phyloP scores from a whole-genome alignment of 2,113 vertebrate genomes.

The Gopherus evgoodei region DNA sequence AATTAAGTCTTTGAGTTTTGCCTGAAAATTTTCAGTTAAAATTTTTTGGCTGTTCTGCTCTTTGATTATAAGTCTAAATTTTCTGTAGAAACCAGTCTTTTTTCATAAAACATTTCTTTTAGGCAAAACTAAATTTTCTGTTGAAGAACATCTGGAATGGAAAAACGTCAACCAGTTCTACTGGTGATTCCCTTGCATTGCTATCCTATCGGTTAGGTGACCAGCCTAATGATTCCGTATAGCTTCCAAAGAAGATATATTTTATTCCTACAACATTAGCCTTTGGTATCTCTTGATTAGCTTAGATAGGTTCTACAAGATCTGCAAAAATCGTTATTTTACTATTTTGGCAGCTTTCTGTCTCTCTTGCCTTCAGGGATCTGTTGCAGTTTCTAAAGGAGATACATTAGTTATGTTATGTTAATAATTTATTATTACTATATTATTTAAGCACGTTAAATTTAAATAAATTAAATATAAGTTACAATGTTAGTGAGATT shows the following conservation, averaged over 20 bases:
- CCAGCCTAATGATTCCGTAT: background rate
- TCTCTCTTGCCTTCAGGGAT: constrained; percentile 22
- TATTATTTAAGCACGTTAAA: background rate
- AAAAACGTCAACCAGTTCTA: background rate
- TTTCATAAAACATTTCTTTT: background rate
- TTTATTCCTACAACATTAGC: background rate
- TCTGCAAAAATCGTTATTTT: background rate
- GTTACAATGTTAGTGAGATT: background rate
- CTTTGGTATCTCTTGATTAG: constrained; percentile 2
- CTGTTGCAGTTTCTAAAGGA: constrained; percentile 4
- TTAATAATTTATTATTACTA: constrained; percentile 23
- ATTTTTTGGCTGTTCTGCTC: background rate
- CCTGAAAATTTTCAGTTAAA: background rate
- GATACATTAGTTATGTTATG: background rate
- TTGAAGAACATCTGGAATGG: background rate
- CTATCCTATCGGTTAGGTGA: background rate
- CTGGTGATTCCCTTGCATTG: background rate
- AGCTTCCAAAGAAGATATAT: background rate
- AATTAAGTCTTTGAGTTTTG: background rate
- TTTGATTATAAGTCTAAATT: background rate
- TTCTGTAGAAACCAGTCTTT: background rate
- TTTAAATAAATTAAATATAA: background rate
- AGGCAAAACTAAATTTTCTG: background rate
- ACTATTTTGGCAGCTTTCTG: background rate
- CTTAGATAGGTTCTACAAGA: background rate